phyloP scores from a whole-genome alignment of 2,797 vertebrate genomes.

The Acridotheres tristis region DNA sequence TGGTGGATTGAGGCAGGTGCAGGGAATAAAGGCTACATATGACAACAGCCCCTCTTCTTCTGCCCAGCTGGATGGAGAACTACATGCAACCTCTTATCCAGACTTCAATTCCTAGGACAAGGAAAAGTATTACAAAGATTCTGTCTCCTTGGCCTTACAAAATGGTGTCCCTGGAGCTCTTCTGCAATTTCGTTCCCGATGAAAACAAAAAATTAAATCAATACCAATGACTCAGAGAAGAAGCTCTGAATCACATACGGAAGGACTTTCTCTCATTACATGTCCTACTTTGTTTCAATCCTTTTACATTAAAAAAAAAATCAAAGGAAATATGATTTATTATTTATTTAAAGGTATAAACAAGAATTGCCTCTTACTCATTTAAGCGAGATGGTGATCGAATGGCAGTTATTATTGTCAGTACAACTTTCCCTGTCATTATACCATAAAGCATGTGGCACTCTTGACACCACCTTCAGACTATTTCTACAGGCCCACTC shows the following conservation, averaged over 20 bases:
- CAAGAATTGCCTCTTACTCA: background rate
- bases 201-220: background rate
- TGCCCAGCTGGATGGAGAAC: constrained; percentile 15
- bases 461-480: background rate
- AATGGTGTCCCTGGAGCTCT: background rate
- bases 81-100: background rate
- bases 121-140: background rate
- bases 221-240: background rate
- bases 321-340: background rate
- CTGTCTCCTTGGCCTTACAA: background rate
- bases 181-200: background rate
- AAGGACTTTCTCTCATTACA: background rate
- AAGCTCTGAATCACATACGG: background rate
- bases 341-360: constrained; percentile 1
- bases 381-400: background rate
- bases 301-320: background rate
- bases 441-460: background rate
- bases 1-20: background rate
- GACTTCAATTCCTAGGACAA: background rate
- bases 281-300: background rate
- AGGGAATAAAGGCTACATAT: background rate
- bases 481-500: background rate
- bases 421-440: background rate
- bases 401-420: background rate
- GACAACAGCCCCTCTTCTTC: constrained; percentile 10